Evolutionary conservation across 2,113 vertebrate species (phyloP).

Genomic region (Boleophthalmus pectinirostris): DNA sequence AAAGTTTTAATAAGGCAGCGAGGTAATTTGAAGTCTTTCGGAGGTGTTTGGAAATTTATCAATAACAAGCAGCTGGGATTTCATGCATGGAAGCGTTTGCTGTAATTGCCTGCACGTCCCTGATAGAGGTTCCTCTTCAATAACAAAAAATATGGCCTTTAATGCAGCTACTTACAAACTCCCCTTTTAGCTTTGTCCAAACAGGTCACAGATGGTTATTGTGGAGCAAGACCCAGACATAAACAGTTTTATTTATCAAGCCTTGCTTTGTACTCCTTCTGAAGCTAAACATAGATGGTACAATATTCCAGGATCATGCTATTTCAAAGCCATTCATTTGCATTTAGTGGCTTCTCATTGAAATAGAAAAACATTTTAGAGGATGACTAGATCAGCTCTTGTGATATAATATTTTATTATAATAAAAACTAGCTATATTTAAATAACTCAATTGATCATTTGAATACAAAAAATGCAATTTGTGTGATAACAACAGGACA

Average conservation of each 20-base stretch:
- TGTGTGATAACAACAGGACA: too few species aligned
- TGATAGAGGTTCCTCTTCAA: constrained; percentile 79
- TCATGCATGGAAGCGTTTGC: constrained; percentile 80
- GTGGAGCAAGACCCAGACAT: constrained; percentile 49
- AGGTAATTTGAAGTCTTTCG: constrained; percentile 78
- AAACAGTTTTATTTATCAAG: constrained; percentile 24
- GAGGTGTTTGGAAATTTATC: constrained; percentile 81
- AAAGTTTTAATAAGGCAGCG: constrained; percentile 79
- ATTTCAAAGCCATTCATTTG: background rate
- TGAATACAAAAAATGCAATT: too few species aligned
- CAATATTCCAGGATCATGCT: background rate
- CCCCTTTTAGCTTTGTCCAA: constrained; percentile 40
- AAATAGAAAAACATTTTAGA: background rate
- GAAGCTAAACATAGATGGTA: background rate
- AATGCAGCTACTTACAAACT: constrained; percentile 63
- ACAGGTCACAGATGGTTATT: constrained; percentile 39
- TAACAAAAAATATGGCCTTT: constrained; percentile 74
- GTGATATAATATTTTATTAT: background rate
- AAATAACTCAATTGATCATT: too few species aligned
- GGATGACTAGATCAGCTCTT: background rate
- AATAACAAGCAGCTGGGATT: constrained; percentile 82
- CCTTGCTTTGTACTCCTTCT: constrained; percentile 16
- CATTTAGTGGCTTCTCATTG: background rate
- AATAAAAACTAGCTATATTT: background rate
- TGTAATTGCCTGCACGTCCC: constrained; percentile 82